Evolutionary conservation across 37 sponge, comb jelly and placozoan species (phyloP), one percentile per base, ranked within the genome.

Genomic region (Spongilla lacustris): DNA sequence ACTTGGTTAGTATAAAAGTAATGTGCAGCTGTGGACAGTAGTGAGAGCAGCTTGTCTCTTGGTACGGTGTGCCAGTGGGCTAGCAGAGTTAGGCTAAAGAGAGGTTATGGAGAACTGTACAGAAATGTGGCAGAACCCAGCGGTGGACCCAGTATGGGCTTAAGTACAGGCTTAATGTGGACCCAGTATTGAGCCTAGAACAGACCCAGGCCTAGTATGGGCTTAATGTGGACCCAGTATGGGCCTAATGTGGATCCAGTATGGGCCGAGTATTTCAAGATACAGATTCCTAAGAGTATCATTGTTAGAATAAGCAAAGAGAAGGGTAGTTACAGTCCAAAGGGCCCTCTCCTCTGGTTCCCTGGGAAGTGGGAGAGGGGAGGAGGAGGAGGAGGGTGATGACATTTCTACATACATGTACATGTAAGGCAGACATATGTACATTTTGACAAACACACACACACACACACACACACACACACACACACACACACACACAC

Each of bases 261-360:
- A 41, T 9, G 3, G 3, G 41, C 41, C n/a, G n/a, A 41, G 6
- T 6, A 41, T 41, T 41, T 9, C 3, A 41, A 41, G 6, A 41
- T 41, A 41, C 78, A 86, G 36, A 25, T 80, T 50, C 12, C 84
- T 67, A 8, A 79, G 72, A 26, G 30, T 68, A 23, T 75, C 73
- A 36, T 46, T 67, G 25, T 81, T 67, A 31, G 81, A 84, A 27
- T 88, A 76, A 41, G 84, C 88, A 25, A 77, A 31, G 3, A 91
- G 68, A 19, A 86, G 68, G 68, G 83, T 82, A 25, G 86, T 72
- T 0, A 86, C 76, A 74, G 78, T 71, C 87, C 87, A 86, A 0
- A 86, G 78, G 25, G 87, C 87, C 36, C 73, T 78, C 22, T 28
- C 17, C 70, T 91, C 91, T 14, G 87, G 87, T 50, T 91, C 83